Evolutionary conservation across 2,113 vertebrate genomes (phyloP), one percentile per base, ranked within the genome.

Genomic region (Psilopsiagon aurifrons): DNA sequence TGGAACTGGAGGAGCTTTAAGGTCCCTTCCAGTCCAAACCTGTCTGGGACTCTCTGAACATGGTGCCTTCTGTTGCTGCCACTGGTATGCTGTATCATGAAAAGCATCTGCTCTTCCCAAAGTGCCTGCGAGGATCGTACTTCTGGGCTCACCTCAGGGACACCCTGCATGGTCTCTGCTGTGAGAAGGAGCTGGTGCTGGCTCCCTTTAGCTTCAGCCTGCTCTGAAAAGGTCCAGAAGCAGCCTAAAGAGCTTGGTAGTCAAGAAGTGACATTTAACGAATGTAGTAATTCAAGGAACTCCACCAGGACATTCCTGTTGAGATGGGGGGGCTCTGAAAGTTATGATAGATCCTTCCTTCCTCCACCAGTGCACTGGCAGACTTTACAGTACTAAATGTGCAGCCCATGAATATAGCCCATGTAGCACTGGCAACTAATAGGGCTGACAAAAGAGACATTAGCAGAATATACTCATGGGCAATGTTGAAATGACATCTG

Each of bases 291-390:
- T 44, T 73, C 67, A 31, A n/a, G 35, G 15, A 51, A 12, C 29
- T 15, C 12, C 63, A 9, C 31, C 4, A 2, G 28, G 73, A 6
- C 8, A 6, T 37, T 27, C 8, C 5, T 4, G 13, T 2, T 5
- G 62, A 35, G 49, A 12, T 29, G 10, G 25, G 17, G 10, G 44
- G 51, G 39, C 43, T 82, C 66, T 46, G 33, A 24, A 14, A 20
- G 69, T 0, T 20, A 10, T 19, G 6, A 16, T 12, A 1, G 11
- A 52, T 49, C 35, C 41, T 17, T 35, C 28, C 20, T 60, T 5
- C 10, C 8, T 39, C 14, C 20, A 3, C 1, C 60, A 47, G 33
- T 0, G 0, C 63, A 17, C 17, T 6, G 69, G 11, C 7, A 1
- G 1, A 1, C 47, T 52, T 49, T 3, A 44, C 44, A 77, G 37